These are phyloP conservation scores for Clarias laeviceps DNA, from an alignment of 2,797 vertebrate species.

Conservation along the genomic window DNA sequence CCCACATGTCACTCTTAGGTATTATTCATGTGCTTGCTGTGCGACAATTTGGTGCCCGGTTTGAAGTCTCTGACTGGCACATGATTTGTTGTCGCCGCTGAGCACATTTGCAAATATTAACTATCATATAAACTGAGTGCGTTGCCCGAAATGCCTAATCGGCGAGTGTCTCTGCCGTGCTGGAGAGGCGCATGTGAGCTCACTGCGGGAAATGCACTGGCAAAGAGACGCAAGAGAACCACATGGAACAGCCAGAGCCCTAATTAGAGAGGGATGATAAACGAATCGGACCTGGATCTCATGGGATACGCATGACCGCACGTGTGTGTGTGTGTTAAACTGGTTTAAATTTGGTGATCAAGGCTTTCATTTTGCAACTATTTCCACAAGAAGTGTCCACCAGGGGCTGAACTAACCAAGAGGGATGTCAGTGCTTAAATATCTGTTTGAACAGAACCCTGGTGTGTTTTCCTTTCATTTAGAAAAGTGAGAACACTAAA, in stretches of 20 bases:
- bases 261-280: constrained; percentile 38
- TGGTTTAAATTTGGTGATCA: background rate
- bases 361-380: background rate
- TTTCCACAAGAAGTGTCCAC: background rate
- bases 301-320: background rate
- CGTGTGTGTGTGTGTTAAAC: background rate
- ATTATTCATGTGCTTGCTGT: background rate
- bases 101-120: background rate
- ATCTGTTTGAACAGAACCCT: background rate
- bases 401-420: background rate
- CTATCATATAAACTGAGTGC: background rate
- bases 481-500: background rate
- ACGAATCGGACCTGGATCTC: background rate
- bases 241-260: constrained; percentile 18
- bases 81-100: background rate
- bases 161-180: background rate
- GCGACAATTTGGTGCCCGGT: background rate
- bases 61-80: background rate
- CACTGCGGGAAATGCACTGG: constrained; percentile 5
- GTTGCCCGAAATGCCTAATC: background rate
- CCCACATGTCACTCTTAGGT: background rate
- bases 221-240: background rate
- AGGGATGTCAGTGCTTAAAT: background rate
- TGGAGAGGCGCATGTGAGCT: constrained; percentile 3
- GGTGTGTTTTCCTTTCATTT: background rate